A percentile compares a stretch with the other conserved stretches of the same genome.
phyloP scores from a whole-genome alignment of 2,113 vertebrate species.

The Sylvia atricapilla region DNA sequence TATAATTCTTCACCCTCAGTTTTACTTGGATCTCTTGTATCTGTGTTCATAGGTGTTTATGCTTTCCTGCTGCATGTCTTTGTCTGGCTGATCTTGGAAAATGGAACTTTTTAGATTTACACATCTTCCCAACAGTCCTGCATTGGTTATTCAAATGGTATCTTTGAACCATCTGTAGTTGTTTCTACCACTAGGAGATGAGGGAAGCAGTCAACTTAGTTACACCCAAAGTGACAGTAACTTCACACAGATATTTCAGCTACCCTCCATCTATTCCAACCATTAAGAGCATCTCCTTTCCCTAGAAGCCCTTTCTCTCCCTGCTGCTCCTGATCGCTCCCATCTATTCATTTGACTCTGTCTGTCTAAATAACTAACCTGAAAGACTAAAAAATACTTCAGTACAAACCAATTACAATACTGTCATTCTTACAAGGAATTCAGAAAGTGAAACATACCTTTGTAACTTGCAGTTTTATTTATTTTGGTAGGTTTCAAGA shows the following conservation, averaged over 20 bases:
- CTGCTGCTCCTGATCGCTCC: not conserved
- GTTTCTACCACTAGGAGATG: not conserved
- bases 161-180: not conserved
- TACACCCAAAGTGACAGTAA: accelerated
- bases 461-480: not conserved
- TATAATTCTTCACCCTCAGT: not conserved
- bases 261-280: not conserved
- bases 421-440: not conserved
- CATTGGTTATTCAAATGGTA: not conserved
- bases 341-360: not conserved
- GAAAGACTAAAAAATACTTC: not conserved
- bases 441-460: not conserved
- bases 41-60: not conserved
- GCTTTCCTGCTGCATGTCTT: not conserved
- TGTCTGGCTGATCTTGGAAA: not conserved
- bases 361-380: not conserved
- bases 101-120: not conserved
- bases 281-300: not conserved
- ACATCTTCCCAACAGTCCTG: not conserved
- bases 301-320: not conserved
- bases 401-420: not conserved
- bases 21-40: not conserved
- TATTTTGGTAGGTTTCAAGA: not conserved
- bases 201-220: not conserved
- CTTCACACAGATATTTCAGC: not conserved